A percentile compares a stretch with the other conserved stretches of the same genome.
These are phyloP conservation scores for Porites australiensis DNA, from an alignment of 64 coral and sea anemone species.

Conservation along the genomic window DNA sequence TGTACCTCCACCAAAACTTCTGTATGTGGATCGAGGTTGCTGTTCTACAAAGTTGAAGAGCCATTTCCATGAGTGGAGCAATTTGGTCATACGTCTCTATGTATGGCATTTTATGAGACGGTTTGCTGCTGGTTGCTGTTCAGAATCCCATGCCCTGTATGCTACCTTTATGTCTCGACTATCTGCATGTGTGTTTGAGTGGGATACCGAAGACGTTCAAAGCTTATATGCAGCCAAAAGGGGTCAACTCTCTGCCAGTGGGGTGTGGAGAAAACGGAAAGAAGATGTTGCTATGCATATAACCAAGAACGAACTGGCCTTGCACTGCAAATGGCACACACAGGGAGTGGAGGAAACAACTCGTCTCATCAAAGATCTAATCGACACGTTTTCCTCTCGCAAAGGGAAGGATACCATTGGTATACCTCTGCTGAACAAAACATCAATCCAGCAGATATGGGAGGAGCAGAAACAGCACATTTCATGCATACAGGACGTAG, in stretches of 20 bases:
- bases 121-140: conserved; percentile 33
- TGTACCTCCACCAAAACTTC: conserved; percentile 24
- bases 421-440: conserved; percentile 48
- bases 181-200: conserved; percentile 63
- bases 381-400: background rate
- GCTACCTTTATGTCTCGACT: conserved; percentile 36
- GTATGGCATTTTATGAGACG: conserved; percentile 58
- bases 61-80: background rate
- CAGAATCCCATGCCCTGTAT: conserved; percentile 52
- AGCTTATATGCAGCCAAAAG: background rate
- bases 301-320: conserved; percentile 19
- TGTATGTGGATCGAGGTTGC: conserved; percentile 64
- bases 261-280: background rate
- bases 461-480: conserved; percentile 47
- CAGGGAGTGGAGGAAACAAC: conserved; percentile 2
- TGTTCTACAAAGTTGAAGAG: conserved; percentile 15
- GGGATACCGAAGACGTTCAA: conserved; percentile 16
- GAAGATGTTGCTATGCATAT: background rate
- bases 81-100: conserved; percentile 23
- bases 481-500: conserved; percentile 51
- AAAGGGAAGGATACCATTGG: conserved; percentile 60
- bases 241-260: background rate
- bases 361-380: background rate
- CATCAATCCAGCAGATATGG: conserved; percentile 49
- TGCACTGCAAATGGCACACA: conserved; percentile 29